Base-by-base conservation (phyloP, 2,113 vertebrate species). In the Myrmophylax atrothorax region DNA sequence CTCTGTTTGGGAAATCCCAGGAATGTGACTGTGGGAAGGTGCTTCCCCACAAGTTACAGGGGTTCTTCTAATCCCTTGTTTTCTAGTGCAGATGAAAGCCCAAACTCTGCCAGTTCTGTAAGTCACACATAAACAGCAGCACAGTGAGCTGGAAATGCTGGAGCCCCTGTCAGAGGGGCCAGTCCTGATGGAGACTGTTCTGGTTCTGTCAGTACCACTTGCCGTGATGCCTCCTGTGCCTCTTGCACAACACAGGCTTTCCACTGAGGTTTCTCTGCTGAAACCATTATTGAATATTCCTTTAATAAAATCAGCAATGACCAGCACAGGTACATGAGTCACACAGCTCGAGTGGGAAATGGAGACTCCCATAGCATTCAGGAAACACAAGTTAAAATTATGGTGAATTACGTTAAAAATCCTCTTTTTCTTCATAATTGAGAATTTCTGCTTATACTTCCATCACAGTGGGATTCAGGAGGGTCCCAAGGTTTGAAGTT, bases 281-380 rank as follows among this genome's bases (percentile, higher is more conserved):
- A 69, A 79, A 62, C n/a, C n/a, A n/a, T n/a, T n/a, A n/a, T 69
- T 5, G 53, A 76, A 60, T 68, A 12, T 52, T 89, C 76, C 64
- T 68, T 49, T 84, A 88, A 93, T 66, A 47, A 90, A 69, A 94
- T 87, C 79, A 87, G 59, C 84, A 79, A 12, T 50, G 84, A 82
- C 91, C 75, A 87, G 38, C 33, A 62, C 37, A 83, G 75, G 66
- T 44, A 18, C 31, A 16, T 50, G 58, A 86, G 81, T 87, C 87
- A 53, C 46, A 46, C 49, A 58, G 28, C 53, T 46, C 37, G 26
- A 33, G 26, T 62, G 38, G 64, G 66, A 81, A 92, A 94, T 18
- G 20, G 40, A 83, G 40, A 18, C 29, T 78, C 72, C 49, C 4
- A 6, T 69, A 93, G 40, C 55, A 33, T 66, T 81, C 23, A 33